Conservation (phyloP, 2,113 vertebrate species). For the Saguinus imperator region DNA sequence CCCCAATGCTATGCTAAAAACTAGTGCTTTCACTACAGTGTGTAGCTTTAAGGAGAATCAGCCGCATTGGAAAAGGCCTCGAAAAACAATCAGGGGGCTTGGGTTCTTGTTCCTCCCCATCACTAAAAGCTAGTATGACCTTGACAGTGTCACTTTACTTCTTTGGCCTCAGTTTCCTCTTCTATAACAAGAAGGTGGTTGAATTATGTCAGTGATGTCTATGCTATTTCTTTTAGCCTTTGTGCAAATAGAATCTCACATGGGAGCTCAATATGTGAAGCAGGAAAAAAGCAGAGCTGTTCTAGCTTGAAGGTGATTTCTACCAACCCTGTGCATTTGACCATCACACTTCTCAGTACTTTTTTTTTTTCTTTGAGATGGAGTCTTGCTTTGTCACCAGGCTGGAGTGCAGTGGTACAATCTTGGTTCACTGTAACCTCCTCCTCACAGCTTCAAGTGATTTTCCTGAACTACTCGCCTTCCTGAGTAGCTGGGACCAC, state of each 20-base stretch:
- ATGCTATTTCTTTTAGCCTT: background rate
- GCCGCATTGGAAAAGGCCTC: background rate
- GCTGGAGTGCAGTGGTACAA: too few species aligned
- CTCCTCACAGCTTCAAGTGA: too few species aligned
- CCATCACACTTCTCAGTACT: background rate
- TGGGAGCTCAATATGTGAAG: background rate
- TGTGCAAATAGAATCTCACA: background rate
- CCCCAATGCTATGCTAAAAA: background rate
- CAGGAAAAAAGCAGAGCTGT: background rate
- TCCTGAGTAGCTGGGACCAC: too few species aligned
- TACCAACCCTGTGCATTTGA: background rate
- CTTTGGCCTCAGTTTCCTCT: background rate
- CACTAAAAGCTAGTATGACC: background rate
- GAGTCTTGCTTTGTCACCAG: too few species aligned
- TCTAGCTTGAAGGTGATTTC: background rate
- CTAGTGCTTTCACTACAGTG: background rate
- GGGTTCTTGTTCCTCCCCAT: background rate
- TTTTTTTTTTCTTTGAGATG: background rate
- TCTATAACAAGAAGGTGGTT: background rate
- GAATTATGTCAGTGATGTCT: background rate
- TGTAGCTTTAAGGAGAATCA: background rate
- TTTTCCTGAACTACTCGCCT: too few species aligned
- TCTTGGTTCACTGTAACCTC: too few species aligned
- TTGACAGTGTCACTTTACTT: background rate
- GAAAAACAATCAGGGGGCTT: background rate